Base-by-base conservation (phyloP, 2,888 invertebrate species). In the Sminthurides aquaticus region DNA sequence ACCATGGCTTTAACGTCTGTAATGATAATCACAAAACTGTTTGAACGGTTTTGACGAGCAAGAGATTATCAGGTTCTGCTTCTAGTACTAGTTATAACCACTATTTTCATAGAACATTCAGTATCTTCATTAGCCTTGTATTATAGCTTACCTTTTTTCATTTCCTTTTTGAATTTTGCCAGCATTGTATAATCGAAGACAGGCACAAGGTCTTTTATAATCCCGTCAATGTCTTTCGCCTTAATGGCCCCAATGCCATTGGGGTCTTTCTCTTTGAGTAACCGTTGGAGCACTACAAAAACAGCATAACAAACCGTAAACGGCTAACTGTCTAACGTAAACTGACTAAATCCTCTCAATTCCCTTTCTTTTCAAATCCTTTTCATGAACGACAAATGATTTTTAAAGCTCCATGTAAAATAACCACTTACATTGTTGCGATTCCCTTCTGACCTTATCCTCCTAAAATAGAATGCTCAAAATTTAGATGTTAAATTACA, bases 91-190 rank as follows among this genome's bases (percentile, higher is more conserved):
- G n/a, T n/a, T n/a, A n/a, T n/a, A n/a, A n/a, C n/a, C n/a, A n/a
- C n/a, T n/a, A n/a, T n/a, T n/a, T n/a, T n/a, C n/a, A n/a, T n/a
- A n/a, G n/a, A n/a, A n/a, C n/a, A n/a, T n/a, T n/a, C n/a, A n/a
- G n/a, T n/a, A n/a, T n/a, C n/a, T n/a, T n/a, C n/a, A n/a, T n/a
- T n/a, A n/a, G n/a, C n/a, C n/a, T n/a, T n/a, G n/a, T n/a, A n/a
- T n/a, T n/a, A n/a, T n/a, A n/a, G 8, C 43, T 34, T 27, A 62
- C 62, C 57, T 57, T 57, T 56, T 24, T 62, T 62, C 1, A 62
- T 20, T 20, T 57, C 57, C n/a, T 56, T 18, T 11, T 56, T 26
- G 54, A 62, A 56, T 48, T 57, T 56, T 22, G 18, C 27, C 11
- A 62, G 25, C 24, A 26, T 54, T 26, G 48, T 34, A 20, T 34